Base-by-base conservation (phyloP, 2,113 vertebrate genomes). In the Otocyon megalotis region DNA sequence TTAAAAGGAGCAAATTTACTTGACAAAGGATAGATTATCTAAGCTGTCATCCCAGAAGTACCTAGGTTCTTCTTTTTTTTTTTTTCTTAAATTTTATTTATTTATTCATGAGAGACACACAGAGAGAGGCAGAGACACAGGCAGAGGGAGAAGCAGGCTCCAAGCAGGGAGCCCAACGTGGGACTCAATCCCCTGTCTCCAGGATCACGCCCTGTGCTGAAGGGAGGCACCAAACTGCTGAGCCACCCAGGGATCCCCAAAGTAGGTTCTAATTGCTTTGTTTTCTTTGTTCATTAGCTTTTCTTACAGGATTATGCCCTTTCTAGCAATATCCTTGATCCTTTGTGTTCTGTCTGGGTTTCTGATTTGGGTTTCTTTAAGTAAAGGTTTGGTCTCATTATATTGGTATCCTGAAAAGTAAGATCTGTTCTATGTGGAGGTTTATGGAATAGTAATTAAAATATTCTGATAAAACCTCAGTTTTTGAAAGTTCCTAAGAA, bases 361-460 rank as follows among this genome's bases (percentile, higher is more conserved):
- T 72, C 16, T 92, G 77, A 54, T 77, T 89, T 79, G 72, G 28
- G 50, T 91, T 95, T 93, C 56, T 96, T 88, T 60, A 50, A 86
- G 63, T 92, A 80, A 83, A 93, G 74, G 4, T 94, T 81, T 94
- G 89, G 37, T 50, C 3, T n/a, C 28, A 11, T 88, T 93, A 94
- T 93, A 17, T 96, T 96, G 32, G 0, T 79, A 88, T 43, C 62
- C 30, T 87, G 35, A 92, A 74, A 96, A 53, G 62, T 87, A 74
- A 43, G 35, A 32, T 86, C 83, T 92, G 13, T 86, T 93, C 20
- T 92, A 0, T 56, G 43, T 65, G 72, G 65, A 93, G 13, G 19
- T 4, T 82, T 79, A 67, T 24, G 4, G 77, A 74, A 80, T 91
- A 43, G 54, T 90, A 82, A 48, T 77, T 89, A 76, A 87, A 48